Evolutionary conservation across 2,888 invertebrate genomes (phyloP), one percentile per base, ranked within the genome.

Genomic region (Trimorus sp.): DNA sequence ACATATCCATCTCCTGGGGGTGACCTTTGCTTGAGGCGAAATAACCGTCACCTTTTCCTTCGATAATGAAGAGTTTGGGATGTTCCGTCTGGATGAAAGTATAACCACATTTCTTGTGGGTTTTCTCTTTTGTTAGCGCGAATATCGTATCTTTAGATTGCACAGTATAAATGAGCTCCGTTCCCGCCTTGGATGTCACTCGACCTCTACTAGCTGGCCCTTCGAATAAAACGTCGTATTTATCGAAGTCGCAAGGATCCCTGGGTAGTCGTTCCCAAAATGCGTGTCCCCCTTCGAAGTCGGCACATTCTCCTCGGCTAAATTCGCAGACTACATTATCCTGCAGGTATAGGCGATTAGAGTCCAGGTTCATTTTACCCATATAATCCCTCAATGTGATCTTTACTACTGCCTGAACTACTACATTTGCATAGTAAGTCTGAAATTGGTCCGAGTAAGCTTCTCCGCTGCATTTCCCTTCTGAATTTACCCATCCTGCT

Each of bases 401-500:
- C 40, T 56, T 77, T 0, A 79, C 37, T 0, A n/a, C 60, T 1
- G 60, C 68, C 8, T 54, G 74, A 54, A 86, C 85, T 6, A 85
- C 59, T 0, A 82, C 85, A n/a, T 82, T 82, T 8, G 78, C 70
- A 1, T 78, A 71, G 75, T 82, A 86, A 0, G 53, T 68, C 9
- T 84, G 82, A 15, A 80, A 84, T 0, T 71, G 76, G 12, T 86
- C 86, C 12, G 83, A 74, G 48, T 84, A 85, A 8, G 79, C 60
- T 0, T 71, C 78, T 3, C 84, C 85, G 0, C 40, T 7, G 26
- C 85, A 86, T 0, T 7, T 45, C 7, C 84, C 84, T 1, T 83
- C 74, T 0, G 16, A 4, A 0, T 42, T 40, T 0, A 76, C 11
- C 0, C 38, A 54, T 11, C 83, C 82, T 0, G 79, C 84, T 0